phyloP scores from a whole-genome alignment of 2,888 invertebrate species.

The Drosophila rellima region DNA sequence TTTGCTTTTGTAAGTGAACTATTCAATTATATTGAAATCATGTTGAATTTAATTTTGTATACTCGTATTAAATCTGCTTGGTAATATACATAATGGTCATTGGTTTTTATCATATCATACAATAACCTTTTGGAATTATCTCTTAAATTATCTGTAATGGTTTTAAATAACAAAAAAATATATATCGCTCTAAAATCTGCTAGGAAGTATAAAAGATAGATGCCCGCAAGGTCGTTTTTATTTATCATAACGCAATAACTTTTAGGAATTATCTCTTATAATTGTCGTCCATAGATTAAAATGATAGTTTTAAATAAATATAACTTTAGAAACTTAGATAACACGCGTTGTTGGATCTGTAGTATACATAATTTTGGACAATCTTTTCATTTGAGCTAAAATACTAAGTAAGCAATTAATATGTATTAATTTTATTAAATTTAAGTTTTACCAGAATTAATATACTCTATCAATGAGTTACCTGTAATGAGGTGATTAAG shows the following conservation, averaged over 20 bases:
- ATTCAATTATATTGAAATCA: slow-evolving; percentile 1
- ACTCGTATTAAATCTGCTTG: slow-evolving; percentile 2
- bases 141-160: not conserved
- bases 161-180: not conserved
- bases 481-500: not conserved
- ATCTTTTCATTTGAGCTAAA: not conserved
- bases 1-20: slow-evolving; percentile 45
- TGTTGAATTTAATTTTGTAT: not conserved
- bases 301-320: slow-evolving; percentile 7
- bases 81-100: slow-evolving; percentile 4
- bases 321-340: not conserved
- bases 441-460: not conserved
- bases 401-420: not conserved
- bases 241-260: slow-evolving; percentile 7
- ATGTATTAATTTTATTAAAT: too few relatives aligned
- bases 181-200: not conserved
- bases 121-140: not conserved
- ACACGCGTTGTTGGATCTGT: not conserved
- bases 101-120: not conserved
- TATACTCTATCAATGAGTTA: not conserved
- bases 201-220: not conserved
- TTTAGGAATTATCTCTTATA: slow-evolving; percentile 3
- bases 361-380: not conserved
- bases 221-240: not conserved
- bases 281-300: slow-evolving; percentile 15